Evolutionary conservation across 2,113 vertebrate genomes (phyloP), one percentile per base, ranked within the genome.

Genomic region (Takifugu bimaculatus): DNA sequence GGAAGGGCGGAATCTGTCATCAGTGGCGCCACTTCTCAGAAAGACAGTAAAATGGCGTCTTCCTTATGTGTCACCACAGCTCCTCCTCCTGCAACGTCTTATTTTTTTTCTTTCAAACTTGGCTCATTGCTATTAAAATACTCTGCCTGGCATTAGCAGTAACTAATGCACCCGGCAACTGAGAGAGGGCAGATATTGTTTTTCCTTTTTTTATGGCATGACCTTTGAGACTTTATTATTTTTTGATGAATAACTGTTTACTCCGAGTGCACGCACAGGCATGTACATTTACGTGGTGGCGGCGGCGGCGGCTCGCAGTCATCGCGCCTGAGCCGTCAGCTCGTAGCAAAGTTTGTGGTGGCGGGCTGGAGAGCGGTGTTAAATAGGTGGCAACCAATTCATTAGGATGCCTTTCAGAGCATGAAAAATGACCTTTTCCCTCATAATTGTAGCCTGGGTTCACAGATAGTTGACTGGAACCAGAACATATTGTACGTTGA

Each of bases 211-310:
- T 91, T 91, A 92, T 89, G 85, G 86, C 85, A 82, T 92, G 90
- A 91, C 90, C 90, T 92, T 92, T 92, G 85, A 92, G 70, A 73
- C 88, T 78, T 90, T 91, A 90, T 88, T 86, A 82, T 84, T 87
- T 87, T 87, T 90, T 91, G 88, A 91, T 90, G 85, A 90, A 91
- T 88, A 88, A 88, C 86, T 86, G 84, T 81, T 88, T 80, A 75
- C 87, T 79, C 81, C 61, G 81, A 89, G 85, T 86, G 86, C 78
- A 39, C 71, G 71, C 77, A 80, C 86, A 87, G 78, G 78, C 74
- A 80, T 72, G 74, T 83, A 84, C 84, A 73, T 81, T 74, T 71
- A 74, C 78, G 14, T 45, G 13, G 12, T 45, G 35, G 35, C 35
- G 70, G 81, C 81, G 20, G 20, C 42, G 11, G 44, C 11, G 68